Evolutionary conservation across 2,888 invertebrate species (phyloP), one percentile per base, ranked within the genome.

Genomic region (Liodrosophila aerea): DNA sequence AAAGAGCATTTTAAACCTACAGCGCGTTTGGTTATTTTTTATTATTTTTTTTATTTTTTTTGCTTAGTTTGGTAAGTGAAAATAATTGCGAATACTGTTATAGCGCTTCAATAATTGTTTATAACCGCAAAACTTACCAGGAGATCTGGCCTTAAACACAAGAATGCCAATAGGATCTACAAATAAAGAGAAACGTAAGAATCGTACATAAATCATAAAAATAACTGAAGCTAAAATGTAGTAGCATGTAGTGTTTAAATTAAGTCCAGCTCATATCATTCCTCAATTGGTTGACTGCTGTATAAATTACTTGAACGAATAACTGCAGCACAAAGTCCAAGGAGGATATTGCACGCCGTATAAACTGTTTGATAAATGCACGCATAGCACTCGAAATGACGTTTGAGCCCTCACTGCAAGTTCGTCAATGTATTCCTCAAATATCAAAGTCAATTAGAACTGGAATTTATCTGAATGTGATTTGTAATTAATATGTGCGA

Each of bases 131-230:
- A 80, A 93, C 93, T 93, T 93, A 93, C 93, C 93, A 93, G 92
- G 91, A 93, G 92, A 92, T 93, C 93, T 93, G 93, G 93, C 93
- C 93, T 93, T 92, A 93, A 93, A 93, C 93, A 93, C 93, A 93
- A 92, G 92, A 93, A 93, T 93, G 93, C 93, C 93, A 93, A 92
- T 92, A 93, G 93, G 91, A 93, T 93, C 93, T 93, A 93, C 91
- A 93, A 93, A 92, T 74, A 88, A 92, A 92, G 90, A 91, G 91
- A 89, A 91, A 89, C 89, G 88, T 90, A 90, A 91, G 91, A 89
- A 90, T 88, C 91, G 90, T 90, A 83, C 81, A 72, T 84, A 84
- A 87, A 89, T 83, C 82, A 89, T 80, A 81, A 82, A 81, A 78
- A 74, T 62, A 69, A 69, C 69, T 50, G 33, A 69, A 69, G 52